Conservation (phyloP, 2,797 vertebrate genomes). For the Hippocampus kuda region DNA sequence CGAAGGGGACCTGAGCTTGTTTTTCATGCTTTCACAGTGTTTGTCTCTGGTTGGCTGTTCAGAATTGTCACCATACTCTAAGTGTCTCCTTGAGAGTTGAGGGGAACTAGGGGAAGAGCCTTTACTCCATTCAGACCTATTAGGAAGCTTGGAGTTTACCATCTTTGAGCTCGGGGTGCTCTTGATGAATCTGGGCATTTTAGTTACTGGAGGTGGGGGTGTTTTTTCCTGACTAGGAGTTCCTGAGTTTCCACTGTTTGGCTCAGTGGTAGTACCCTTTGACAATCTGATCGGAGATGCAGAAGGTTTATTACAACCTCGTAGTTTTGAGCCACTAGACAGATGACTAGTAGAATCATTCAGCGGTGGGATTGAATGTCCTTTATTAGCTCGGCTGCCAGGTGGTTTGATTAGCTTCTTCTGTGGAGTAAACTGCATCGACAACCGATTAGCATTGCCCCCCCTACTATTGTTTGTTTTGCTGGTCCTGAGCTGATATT, state of each 20-base stretch:
- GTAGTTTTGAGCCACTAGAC: conserved; percentile 70
- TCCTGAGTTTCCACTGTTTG: conserved; percentile 41
- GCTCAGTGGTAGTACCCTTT: conserved; percentile 46
- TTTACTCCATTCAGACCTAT: conserved; percentile 54
- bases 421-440: conserved; percentile 52
- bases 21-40: conserved; percentile 62
- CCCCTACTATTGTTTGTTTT: conserved; percentile 42
- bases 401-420: conserved; percentile 67
- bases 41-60: conserved; percentile 75
- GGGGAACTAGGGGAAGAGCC: conserved; percentile 56
- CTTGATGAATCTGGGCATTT: conserved; percentile 70
- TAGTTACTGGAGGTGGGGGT: conserved; percentile 61
- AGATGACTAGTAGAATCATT: conserved; percentile 56
- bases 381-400: conserved; percentile 51
- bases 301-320: conserved; percentile 64
- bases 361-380: conserved; percentile 51
- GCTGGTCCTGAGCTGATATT: conserved; percentile 47
- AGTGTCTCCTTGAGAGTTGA: conserved; percentile 55
- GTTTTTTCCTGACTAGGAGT: conserved; percentile 62
- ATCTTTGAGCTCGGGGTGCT: conserved; percentile 58
- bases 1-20: conserved; percentile 67
- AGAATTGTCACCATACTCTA: conserved; percentile 51
- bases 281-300: conserved; percentile 68
- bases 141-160: conserved; percentile 39
- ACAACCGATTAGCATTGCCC: conserved; percentile 47